Evolutionary conservation across 2,888 invertebrate species (phyloP).

Genomic region (Drosophila formosana): DNA sequence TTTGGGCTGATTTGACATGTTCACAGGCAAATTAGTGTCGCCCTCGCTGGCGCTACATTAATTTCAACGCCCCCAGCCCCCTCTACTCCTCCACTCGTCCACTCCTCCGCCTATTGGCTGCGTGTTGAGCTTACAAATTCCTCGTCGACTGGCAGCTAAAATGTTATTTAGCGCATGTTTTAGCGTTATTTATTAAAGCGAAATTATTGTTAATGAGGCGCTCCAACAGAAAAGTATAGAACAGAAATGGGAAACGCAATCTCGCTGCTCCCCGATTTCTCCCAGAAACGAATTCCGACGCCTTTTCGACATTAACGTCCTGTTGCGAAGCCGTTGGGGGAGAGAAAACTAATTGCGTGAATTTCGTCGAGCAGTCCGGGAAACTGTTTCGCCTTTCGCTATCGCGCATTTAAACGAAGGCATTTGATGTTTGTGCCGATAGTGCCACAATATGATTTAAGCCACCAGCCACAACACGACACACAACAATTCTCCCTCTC

Average conservation of each 20-base stretch:
- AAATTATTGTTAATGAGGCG: slow-evolving; percentile 81
- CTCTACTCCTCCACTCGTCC: neutral
- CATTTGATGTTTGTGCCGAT: slow-evolving; percentile 78
- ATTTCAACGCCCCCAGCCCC: slow-evolving; percentile 63
- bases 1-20: slow-evolving; percentile 80
- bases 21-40: slow-evolving; percentile 81
- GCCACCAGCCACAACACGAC: slow-evolving; percentile 28
- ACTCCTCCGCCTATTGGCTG: slow-evolving; percentile 20
- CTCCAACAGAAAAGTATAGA: slow-evolving; percentile 9
- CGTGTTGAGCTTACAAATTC: slow-evolving; percentile 68
- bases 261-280: too few species aligned
- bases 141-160: slow-evolving; percentile 64
- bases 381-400: slow-evolving; percentile 60
- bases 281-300: slow-evolving; percentile 58
- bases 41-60: slow-evolving; percentile 72
- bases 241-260: neutral
- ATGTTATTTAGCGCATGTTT: slow-evolving; percentile 81
- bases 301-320: slow-evolving; percentile 70
- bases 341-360: slow-evolving; percentile 73
- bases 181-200: slow-evolving; percentile 79
- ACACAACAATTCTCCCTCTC: neutral
- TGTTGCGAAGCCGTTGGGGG: too few species aligned
- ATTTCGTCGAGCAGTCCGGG: slow-evolving; percentile 57
- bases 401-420: slow-evolving; percentile 80
- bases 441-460: slow-evolving; percentile 77